phyloP scores from a whole-genome alignment of 2,888 invertebrate species.

The Caenorhabditis panamensis region DNA sequence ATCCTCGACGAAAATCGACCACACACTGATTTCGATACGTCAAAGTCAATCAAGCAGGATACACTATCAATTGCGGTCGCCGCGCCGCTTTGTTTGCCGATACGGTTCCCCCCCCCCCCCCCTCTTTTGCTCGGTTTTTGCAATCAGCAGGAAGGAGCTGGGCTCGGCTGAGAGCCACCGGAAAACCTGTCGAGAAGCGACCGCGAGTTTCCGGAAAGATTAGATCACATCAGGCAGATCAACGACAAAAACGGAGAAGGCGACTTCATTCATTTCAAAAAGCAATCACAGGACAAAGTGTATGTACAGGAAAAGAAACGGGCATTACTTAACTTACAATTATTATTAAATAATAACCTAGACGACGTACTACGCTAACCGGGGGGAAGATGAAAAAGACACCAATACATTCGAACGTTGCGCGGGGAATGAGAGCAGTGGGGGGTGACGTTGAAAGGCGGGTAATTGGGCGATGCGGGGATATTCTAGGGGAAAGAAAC shows the following conservation, averaged over 20 bases:
- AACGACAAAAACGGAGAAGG: not conserved
- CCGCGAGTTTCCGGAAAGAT: conserved; percentile 29
- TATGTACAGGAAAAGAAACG: conserved; percentile 34
- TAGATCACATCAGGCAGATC: too few relatives aligned
- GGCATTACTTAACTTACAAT: not conserved
- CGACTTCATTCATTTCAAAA: conserved; percentile 40
- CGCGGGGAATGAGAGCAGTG: conserved; percentile 17
- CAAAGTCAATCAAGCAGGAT: conserved; percentile 48
- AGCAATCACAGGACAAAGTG: conserved; percentile 13
- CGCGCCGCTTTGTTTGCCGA: conserved; percentile 42
- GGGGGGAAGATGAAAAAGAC: conserved; percentile 17
- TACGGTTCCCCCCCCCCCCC: conserved; percentile 20
- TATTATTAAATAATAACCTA: conserved; percentile 48
- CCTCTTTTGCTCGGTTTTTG: too few relatives aligned
- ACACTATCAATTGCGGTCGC: conserved; percentile 17
- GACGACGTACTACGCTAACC: conserved; percentile 43
- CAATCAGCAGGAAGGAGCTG: conserved; percentile 22
- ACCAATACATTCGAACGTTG: conserved; percentile 28
- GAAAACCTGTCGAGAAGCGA: conserved; percentile 29
- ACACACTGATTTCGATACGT: conserved; percentile 62
- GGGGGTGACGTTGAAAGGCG: conserved; percentile 28
- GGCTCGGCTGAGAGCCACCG: conserved; percentile 16
- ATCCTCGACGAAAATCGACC: not conserved
- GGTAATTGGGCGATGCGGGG: conserved; percentile 12
- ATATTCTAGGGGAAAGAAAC: conserved; percentile 30